Base-by-base conservation (phyloP, 2,113 vertebrate genomes). In the Myanophis thanlyinensis region DNA sequence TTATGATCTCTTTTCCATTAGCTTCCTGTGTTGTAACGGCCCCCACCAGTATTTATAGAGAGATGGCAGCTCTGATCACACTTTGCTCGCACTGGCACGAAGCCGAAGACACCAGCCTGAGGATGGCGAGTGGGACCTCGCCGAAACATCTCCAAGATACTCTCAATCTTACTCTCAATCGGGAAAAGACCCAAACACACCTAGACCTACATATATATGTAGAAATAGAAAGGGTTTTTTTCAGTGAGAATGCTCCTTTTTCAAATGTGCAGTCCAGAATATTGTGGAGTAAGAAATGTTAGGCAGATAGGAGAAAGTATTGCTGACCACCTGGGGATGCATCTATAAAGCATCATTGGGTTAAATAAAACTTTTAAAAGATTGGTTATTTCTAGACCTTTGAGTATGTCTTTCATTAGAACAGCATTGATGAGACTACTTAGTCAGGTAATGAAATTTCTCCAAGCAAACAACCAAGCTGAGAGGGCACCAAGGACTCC, bases 161-260 rank as follows among this genome's bases (percentile, higher is more conserved):
- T n/a, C n/a, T n/a, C n/a, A n/a, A n/a, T n/a, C n/a, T n/a, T n/a
- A n/a, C n/a, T n/a, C n/a, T n/a, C n/a, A n/a, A n/a, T n/a, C n/a
- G n/a, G n/a, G n/a, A n/a, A n/a, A n/a, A n/a, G n/a, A n/a, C n/a
- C n/a, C n/a, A n/a, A n/a, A n/a, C n/a, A n/a, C n/a, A n/a, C n/a
- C n/a, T n/a, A n/a, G n/a, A n/a, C n/a, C n/a, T n/a, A n/a, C n/a
- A n/a, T n/a, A n/a, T n/a, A n/a, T n/a, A n/a, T n/a, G n/a, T n/a
- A n/a, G 93, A 94, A 25, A 46, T 25, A 53, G 86, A 59, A 59
- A 11, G 35, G 51, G 13, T 9, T 20, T 0, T 48, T 85, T 23
- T 94, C n/a, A 80, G 53, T 95, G 89, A 86, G 46, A 44, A 90
- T 52, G 53, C 15, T 91, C 87, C 35, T 89, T 44, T 89, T 95